Percentiles rank a stretch among this genome's conserved stretches.
Conservation (phyloP, 1,140 invertebrate genomes). For the Steinernema khuongi region DNA sequence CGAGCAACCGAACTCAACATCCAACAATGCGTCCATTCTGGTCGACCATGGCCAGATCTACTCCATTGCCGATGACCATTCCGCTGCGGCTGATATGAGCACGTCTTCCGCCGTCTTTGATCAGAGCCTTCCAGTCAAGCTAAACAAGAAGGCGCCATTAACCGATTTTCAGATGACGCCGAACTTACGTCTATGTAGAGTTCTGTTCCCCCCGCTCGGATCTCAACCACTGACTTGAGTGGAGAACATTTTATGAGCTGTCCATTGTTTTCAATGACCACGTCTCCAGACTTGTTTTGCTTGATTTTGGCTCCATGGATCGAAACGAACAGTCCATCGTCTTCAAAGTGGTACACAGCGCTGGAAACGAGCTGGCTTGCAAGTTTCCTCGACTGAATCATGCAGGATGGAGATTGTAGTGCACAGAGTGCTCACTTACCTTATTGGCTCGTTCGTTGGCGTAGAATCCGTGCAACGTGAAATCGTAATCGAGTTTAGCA, state of each 20-base stretch:
- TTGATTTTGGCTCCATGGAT: not conserved
- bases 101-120: not conserved
- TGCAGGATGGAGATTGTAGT: not conserved
- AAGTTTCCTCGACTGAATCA: not conserved
- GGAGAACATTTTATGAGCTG: not conserved
- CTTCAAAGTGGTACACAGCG: not conserved
- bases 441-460: not conserved
- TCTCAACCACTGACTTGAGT: not conserved
- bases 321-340: not conserved
- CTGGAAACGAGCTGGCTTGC: not conserved
- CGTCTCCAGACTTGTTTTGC: not conserved
- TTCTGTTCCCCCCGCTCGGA: not conserved
- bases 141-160: not conserved
- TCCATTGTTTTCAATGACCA: not conserved
- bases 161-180: not conserved
- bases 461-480: not conserved
- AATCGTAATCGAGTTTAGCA: not conserved
- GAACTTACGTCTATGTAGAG: not conserved
- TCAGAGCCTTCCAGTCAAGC: not conserved
- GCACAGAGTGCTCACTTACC: not conserved
- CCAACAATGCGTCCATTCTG: conserved; percentile 1
- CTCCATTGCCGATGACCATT: not conserved
- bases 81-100: not conserved
- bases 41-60: not conserved
- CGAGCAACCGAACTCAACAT: not conserved